Evolutionary conservation across 2,797 vertebrate genomes (phyloP), one percentile per base, ranked within the genome.

Genomic region (Myotis vivesi): DNA sequence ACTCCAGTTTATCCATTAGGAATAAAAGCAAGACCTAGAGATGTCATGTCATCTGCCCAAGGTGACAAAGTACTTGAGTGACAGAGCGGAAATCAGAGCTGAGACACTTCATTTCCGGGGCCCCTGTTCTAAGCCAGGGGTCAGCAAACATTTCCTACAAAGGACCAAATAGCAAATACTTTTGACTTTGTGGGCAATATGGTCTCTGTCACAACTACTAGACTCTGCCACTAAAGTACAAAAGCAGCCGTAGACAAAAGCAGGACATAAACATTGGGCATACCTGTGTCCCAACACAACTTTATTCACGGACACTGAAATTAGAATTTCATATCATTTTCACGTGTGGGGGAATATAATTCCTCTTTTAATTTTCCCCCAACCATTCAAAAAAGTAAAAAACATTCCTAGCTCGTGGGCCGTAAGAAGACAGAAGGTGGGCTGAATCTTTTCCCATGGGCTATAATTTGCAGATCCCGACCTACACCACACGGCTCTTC

Each of bases 1-100:
- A 8, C 49, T 7, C 30, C 25, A 49, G 53, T 91, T 44, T 83
- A 86, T 11, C 59, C 55, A n/a, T 20, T n/a, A 75, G 57, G 68
- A 87, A 82, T 82, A 95, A 94, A 75, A 79, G 19, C 22, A 22
- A 91, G 59, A 55, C 59, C 36, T 69, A 88, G 46, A 93, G 68
- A 72, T 30, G 6, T 41, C 51, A 68, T 46, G 3, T 64, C 28
- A 69, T 17, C 23, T 68, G 81, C 13, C n/a, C 33, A 46, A 72
- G 57, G 13, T 59, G 64, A 81, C 62, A 46, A 88, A 38, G 49
- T 57, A 73, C 83, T 69, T 64, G 76, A 83, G 38, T 3, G 4
- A 80, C n/a, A 79, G n/a, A 91, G 36, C 17, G 16, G 1, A 76
- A 16, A 49, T 77, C 36, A 93, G 71, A 91, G 9, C 22, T 23